Percentiles rank a stretch among this genome's conserved stretches.
Conservation (phyloP, 2,888 invertebrate species). For the Hydraecia micacea region DNA sequence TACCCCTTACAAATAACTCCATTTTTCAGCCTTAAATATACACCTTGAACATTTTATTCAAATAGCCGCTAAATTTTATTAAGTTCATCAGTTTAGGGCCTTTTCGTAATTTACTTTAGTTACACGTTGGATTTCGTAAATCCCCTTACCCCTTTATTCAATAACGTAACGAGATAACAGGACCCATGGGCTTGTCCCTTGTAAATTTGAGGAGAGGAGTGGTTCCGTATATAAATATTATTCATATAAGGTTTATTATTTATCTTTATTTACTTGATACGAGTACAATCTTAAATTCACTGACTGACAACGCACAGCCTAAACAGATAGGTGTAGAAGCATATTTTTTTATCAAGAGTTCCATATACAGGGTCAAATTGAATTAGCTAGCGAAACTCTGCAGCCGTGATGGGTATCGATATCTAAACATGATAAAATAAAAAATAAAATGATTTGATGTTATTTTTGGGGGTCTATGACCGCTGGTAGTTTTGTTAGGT, state of each 20-base stretch:
- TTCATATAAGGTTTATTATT: conserved; percentile 1
- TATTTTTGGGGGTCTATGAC: too few relatives aligned
- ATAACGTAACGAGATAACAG: conserved; percentile 77
- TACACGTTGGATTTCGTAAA: conserved; percentile 76
- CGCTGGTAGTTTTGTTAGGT: too few relatives aligned
- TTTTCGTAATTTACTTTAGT: conserved; percentile 74
- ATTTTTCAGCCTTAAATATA: conserved; percentile 56
- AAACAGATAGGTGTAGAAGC: neutral
- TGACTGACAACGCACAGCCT: too few relatives aligned
- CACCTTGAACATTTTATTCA: conserved; percentile 59
- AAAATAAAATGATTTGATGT: too few relatives aligned
- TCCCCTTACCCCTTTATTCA: conserved; percentile 78
- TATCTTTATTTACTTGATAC: neutral
- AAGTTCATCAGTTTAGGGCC: conserved; percentile 68
- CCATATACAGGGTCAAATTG: too few relatives aligned
- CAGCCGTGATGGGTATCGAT: too few relatives aligned
- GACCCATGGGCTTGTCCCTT: conserved; percentile 69
- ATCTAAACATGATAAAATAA: too few relatives aligned
- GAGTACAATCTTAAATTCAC: neutral
- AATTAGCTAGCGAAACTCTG: too few relatives aligned
- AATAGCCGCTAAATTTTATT: conserved; percentile 67
- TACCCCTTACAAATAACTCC: conserved; percentile 43
- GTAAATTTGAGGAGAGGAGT: conserved; percentile 66
- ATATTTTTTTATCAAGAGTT: too few relatives aligned
- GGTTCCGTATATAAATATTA: conserved; percentile 52